Conservation (phyloP, 2,797 vertebrate species). For the Ctenosaura bakeri region DNA sequence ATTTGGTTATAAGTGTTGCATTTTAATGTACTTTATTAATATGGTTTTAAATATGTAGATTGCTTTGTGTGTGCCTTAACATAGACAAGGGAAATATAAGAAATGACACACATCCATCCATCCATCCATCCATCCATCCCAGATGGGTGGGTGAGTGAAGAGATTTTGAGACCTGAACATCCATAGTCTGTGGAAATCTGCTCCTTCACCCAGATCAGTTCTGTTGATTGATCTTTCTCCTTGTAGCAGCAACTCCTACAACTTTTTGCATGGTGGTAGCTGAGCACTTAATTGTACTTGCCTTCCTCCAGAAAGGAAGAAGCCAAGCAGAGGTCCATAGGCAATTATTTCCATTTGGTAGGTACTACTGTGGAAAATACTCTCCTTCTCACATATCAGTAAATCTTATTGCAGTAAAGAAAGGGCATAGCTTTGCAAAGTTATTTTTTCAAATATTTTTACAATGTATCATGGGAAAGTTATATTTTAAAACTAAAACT, state of each 20-base stretch:
- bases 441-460: too few relatives aligned
- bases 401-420: background rate
- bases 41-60: background rate
- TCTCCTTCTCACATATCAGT: background rate
- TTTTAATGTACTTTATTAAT: conserved; percentile 8
- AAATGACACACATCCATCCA: too few relatives aligned
- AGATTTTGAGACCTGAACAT: background rate
- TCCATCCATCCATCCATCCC: too few relatives aligned
- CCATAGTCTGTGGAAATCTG: background rate
- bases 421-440: background rate
- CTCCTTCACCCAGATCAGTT: background rate
- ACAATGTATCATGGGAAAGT: too few relatives aligned
- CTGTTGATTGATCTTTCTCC: background rate
- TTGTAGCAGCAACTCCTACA: background rate
- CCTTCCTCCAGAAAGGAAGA: background rate
- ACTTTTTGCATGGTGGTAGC: background rate
- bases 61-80: background rate
- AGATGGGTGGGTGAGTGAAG: background rate
- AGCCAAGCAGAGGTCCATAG: background rate
- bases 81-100: background rate
- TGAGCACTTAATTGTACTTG: background rate
- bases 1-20: background rate
- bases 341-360: background rate
- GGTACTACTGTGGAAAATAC: background rate
- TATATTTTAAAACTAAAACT: too few relatives aligned